Base-by-base conservation (phyloP, 2,888 invertebrate genomes). In the Argyresthia albistria region DNA sequence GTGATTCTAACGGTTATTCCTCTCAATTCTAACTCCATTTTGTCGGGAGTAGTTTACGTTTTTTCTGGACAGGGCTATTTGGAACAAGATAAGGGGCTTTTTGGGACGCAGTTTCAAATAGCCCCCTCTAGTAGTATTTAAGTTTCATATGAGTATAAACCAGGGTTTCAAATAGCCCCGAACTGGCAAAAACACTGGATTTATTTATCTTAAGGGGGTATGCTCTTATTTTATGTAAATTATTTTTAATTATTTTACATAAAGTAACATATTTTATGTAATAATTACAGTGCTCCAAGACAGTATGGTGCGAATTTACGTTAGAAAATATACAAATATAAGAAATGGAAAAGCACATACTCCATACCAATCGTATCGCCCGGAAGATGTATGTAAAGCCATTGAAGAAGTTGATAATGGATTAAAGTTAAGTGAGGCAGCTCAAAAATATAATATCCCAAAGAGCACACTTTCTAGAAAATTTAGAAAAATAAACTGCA, bases 381-480 rank as follows among this genome's bases (percentile, higher is more conserved):
- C 12, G 46, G 54, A 56, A 48, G 43, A 50, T 47, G 46, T 56
- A 39, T 12, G 47, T 46, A 53, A 52, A 52, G 56, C 56, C n/a
- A 53, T 56, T 25, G 51, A 54, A 36, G n/a, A n/a, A n/a, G 36
- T 53, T 12, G 10, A 48, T 10, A 51, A 52, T 43, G 43, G 50
- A 8, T 11, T 53, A 35, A 54, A 11, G 8, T 46, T 54, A 50
- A 47, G 14, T 35, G 37, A 54, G 25, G 56, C 54, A 12, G 53
- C 56, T 11, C 10, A 56, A 49, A 55, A 43, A 11, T 56, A 54
- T 37, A 51, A 51, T 37, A 51, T 57, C 10, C 56, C 56, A 35
- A 55, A 45, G 11, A 58, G 58, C 36, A 55, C 56, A 1, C 53
- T 58, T 43, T 49, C 49, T 14, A 53, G 58, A 51, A 58, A 55